phyloP scores from a whole-genome alignment of 2,888 invertebrate genomes.

The Aricia artaxerxes region DNA sequence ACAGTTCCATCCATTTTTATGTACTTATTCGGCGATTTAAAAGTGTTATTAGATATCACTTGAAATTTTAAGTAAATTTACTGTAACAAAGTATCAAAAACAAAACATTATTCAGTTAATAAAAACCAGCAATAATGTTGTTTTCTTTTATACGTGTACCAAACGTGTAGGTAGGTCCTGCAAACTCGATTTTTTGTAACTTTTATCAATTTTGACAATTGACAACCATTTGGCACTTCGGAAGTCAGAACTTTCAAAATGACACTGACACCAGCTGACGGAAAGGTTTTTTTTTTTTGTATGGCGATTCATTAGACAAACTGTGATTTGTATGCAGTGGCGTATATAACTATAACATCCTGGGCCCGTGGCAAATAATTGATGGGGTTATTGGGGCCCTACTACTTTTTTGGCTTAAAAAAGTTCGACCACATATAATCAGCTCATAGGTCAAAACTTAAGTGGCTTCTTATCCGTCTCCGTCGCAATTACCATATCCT shows the following conservation, averaged over 20 bases:
- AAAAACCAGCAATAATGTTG: neutral
- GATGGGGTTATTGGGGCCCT: too few relatives aligned
- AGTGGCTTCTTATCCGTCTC: too few relatives aligned
- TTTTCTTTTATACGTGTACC: neutral
- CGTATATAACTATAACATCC: too few relatives aligned
- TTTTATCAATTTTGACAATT: neutral
- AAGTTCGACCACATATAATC: too few relatives aligned
- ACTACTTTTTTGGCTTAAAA: too few relatives aligned
- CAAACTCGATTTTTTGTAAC: neutral
- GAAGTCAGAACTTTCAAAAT: neutral
- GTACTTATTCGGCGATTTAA: conserved; percentile 43
- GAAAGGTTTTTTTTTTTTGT: too few relatives aligned
- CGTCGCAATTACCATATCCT: too few relatives aligned
- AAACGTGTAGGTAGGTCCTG: neutral
- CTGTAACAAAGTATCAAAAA: neutral
- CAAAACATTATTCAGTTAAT: conserved; percentile 7
- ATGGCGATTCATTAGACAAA: too few relatives aligned
- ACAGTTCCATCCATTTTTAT: conserved; percentile 89
- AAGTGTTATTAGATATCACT: neutral
- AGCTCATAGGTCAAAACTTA: too few relatives aligned
- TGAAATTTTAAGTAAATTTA: neutral
- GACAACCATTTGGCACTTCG: neutral
- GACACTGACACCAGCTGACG: too few relatives aligned
- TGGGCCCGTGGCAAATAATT: too few relatives aligned
- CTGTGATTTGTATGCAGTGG: too few relatives aligned